Evolutionary conservation across 1,140 invertebrate genomes (phyloP).

Genomic region (Caenorhabditis tropicalis): DNA sequence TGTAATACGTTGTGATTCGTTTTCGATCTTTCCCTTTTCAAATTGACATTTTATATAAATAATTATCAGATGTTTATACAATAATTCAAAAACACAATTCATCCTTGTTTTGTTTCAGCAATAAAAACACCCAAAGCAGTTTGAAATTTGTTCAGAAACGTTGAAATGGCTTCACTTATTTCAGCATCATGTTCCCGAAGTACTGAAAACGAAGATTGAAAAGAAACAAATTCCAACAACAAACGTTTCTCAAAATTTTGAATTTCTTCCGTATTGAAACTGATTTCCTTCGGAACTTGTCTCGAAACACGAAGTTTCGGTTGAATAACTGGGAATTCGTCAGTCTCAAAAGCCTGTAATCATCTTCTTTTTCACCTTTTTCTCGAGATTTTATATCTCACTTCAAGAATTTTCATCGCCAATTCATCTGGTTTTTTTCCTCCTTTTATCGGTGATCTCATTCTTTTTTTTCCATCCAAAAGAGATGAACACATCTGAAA

Average conservation of each 20-base stretch:
- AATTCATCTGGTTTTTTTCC: neutral
- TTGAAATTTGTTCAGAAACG: neutral
- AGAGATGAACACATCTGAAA: neutral
- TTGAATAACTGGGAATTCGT: slow-evolving; percentile 4
- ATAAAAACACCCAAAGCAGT: neutral
- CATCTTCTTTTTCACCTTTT: neutral
- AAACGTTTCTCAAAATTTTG: neutral
- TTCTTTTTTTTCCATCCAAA: neutral
- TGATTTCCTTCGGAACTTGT: neutral
- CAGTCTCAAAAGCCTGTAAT: neutral
- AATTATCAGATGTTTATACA: neutral
- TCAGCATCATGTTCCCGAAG: neutral
- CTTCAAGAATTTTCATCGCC: neutral
- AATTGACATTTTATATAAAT: neutral
- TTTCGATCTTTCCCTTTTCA: neutral
- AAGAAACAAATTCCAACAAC: neutral
- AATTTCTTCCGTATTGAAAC: neutral
- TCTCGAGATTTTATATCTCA: neutral
- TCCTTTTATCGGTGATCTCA: neutral
- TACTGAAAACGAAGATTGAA: neutral
- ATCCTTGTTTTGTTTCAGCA: neutral
- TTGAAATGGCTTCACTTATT: neutral
- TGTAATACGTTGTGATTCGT: neutral
- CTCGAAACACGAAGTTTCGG: neutral
- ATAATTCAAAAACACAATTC: too few relatives aligned